A percentile compares a stretch with the other conserved stretches of the same genome.
phyloP scores from a whole-genome alignment of 2,888 invertebrate species.

The Germaria angustata region DNA sequence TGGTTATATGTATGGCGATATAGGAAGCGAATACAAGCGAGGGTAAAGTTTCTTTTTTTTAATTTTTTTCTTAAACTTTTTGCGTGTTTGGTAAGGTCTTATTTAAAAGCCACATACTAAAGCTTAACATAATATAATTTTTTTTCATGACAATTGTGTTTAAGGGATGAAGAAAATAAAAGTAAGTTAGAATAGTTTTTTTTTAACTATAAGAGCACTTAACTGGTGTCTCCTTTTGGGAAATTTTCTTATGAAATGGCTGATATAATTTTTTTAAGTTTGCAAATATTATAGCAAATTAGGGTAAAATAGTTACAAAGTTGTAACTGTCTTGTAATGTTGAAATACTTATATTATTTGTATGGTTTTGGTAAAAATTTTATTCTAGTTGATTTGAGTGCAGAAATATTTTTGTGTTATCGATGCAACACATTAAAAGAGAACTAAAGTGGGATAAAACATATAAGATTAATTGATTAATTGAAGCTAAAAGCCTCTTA shows the following conservation, averaged over 20 bases:
- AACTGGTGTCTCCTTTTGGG: slow-evolving; percentile 49
- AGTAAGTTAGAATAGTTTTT: slow-evolving; percentile 44
- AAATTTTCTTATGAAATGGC: slow-evolving; percentile 18
- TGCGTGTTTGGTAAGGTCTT: slow-evolving; percentile 37
- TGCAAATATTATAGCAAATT: slow-evolving; percentile 63
- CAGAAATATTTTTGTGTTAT: too few species aligned
- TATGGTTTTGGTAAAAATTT: background rate
- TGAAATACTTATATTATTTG: slow-evolving; percentile 16
- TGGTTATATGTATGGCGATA: background rate
- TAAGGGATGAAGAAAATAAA: slow-evolving; percentile 24
- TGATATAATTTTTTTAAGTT: slow-evolving; percentile 22
- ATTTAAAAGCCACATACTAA: slow-evolving; percentile 52
- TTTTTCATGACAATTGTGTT: slow-evolving; percentile 22
- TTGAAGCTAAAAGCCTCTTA: too few species aligned
- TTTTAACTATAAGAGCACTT: slow-evolving; percentile 40
- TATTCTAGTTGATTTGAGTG: background rate
- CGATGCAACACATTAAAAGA: too few species aligned
- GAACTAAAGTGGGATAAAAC: too few species aligned
- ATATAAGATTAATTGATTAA: too few species aligned
- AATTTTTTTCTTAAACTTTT: slow-evolving; percentile 29
- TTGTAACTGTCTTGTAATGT: slow-evolving; percentile 25
- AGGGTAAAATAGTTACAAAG: slow-evolving; percentile 51
- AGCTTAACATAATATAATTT: slow-evolving; percentile 30
- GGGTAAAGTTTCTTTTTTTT: slow-evolving; percentile 13
- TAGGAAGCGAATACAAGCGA: slow-evolving; percentile 17